phyloP scores from a whole-genome alignment of 2,888 invertebrate genomes.

The Aleiodes leptofemur region DNA sequence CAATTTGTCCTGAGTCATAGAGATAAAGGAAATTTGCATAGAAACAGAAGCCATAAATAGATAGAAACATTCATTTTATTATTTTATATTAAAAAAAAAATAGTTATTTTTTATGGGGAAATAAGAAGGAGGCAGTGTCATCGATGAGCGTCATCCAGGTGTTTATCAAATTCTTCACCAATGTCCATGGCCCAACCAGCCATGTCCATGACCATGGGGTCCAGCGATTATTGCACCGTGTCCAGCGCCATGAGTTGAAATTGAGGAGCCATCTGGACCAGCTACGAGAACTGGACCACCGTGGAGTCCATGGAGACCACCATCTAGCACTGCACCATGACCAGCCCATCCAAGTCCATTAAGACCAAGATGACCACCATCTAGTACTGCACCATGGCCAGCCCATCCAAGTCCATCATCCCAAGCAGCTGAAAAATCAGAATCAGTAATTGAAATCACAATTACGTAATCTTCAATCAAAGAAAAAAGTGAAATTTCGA shows the following conservation, averaged over 20 bases:
- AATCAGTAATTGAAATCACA: not conserved
- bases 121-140: not conserved
- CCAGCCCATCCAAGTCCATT: constrained; percentile 45
- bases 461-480: too few species aligned
- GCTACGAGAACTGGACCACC: constrained; percentile 54
- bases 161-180: constrained; percentile 39
- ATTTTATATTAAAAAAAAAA: not conserved
- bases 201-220: constrained; percentile 26
- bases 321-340: constrained; percentile 55
- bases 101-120: not conserved
- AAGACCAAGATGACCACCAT: constrained; percentile 47
- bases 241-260: constrained; percentile 55
- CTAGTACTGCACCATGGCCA: constrained; percentile 54
- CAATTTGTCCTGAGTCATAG: too few species aligned
- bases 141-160: not conserved
- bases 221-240: constrained; percentile 52
- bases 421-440: constrained; percentile 33
- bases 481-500: not conserved
- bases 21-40: not conserved
- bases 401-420: constrained; percentile 40
- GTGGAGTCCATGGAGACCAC: constrained; percentile 50
- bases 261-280: constrained; percentile 54
- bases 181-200: constrained; percentile 35
- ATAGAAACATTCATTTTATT: too few species aligned
- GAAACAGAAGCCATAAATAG: too few species aligned